These are phyloP conservation scores for Lepidochitona cinerea DNA, from an alignment of 2,888 invertebrate genomes.

Conservation along the genomic window DNA sequence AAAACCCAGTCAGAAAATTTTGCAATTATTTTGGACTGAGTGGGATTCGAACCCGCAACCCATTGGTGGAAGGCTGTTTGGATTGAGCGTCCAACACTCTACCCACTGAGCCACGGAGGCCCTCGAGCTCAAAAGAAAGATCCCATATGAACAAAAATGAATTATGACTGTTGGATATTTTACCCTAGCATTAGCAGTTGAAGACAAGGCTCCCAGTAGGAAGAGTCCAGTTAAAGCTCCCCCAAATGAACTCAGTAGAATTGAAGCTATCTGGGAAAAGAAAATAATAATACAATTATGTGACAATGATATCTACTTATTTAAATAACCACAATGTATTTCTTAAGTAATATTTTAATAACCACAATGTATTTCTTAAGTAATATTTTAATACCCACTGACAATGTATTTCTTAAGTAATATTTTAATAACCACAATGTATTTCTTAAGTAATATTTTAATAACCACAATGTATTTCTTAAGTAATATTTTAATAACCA, in stretches of 20 bases:
- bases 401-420: background rate
- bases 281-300: background rate
- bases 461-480: background rate
- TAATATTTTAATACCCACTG: background rate
- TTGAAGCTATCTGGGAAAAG: background rate
- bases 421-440: background rate
- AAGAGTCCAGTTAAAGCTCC: background rate
- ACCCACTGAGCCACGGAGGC: no score
- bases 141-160: no score
- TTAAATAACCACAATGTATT: background rate
- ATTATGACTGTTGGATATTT: background rate
- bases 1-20: no score
- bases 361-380: background rate
- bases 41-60: no score
- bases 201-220: slow-evolving; percentile 1
- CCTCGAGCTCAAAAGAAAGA: no score
- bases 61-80: no score
- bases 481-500: no score
- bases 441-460: background rate
- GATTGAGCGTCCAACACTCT: no score
- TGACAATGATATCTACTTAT: background rate
- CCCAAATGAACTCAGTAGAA: slow-evolving; percentile 4
- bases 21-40: no score
- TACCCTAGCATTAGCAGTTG: background rate
- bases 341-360: background rate